Evolutionary conservation across 2,888 invertebrate species (phyloP).

Genomic region (Eupithecia abbreviata): DNA sequence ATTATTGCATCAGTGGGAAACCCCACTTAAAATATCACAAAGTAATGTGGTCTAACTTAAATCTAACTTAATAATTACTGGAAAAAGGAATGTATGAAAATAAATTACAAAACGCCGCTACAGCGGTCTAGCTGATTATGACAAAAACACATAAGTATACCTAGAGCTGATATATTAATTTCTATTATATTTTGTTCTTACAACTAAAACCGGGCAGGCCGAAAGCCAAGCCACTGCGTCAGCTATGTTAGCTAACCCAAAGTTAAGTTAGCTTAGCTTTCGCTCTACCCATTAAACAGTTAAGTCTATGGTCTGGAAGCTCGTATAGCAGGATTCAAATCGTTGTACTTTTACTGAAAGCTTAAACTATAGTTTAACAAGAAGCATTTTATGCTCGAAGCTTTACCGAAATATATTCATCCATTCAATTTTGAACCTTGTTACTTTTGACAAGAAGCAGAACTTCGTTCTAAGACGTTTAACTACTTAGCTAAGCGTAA

Average conservation of each 20-base stretch:
- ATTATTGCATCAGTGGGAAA: not conserved
- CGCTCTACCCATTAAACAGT: not conserved
- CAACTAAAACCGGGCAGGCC: not conserved
- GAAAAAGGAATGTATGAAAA: not conserved
- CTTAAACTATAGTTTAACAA: constrained; percentile 20
- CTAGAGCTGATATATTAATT: not conserved
- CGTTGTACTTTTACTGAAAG: constrained; percentile 29
- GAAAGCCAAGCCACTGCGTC: not conserved
- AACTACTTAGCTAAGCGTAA: constrained; percentile 12
- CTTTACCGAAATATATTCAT: not conserved
- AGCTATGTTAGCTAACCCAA: not conserved
- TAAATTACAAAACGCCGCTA: not conserved
- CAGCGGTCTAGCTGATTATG: not conserved
- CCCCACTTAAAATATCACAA: not conserved
- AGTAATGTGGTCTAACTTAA: not conserved
- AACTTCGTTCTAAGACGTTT: not conserved
- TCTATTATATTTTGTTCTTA: not conserved
- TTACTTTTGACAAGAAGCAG: constrained; percentile 9
- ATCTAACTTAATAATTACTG: not conserved
- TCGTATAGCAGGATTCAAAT: constrained; percentile 27
- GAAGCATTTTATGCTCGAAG: constrained; percentile 28
- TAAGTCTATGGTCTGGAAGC: constrained; percentile 27
- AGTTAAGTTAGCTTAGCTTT: not conserved
- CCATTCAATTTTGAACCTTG: constrained; percentile 6
- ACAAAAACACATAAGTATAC: not conserved